Evolutionary conservation across 2,113 vertebrate genomes (phyloP), one percentile per base, ranked within the genome.

Genomic region (Entelurus aequoreus): DNA sequence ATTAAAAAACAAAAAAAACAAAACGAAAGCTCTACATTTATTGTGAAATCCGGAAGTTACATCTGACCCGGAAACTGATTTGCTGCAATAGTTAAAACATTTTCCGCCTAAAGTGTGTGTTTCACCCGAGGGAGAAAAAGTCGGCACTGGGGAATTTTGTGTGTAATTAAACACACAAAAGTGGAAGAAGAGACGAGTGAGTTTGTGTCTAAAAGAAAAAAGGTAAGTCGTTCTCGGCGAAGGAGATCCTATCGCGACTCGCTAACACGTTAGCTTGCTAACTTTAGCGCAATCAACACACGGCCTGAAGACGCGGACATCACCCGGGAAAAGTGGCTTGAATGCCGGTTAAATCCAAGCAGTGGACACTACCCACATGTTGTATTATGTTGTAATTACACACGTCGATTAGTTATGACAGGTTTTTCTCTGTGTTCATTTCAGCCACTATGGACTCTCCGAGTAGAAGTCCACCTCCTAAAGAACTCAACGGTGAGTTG

Each of bases 391-490:
- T 46, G 42, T 46, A 46, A 46, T 42, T 42, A 42, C 12, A 46
- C 40, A 42, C 10, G 13, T 15, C 14, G 4, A 38, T 21, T 44
- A 7, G 2, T 44, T 5, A 44, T 16, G 8, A 16, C 36, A 11
- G 9, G 2, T 6, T 55, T 15, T 19, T 73, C 0, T 47, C 1
- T 74, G 9, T 60, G 42, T 47, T 68, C 42, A 13, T 50, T 47
- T 48, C 12, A 84, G 80, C 28, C 44, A 87, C 28, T 3, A 28
- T 87, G 86, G 76, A 75, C 48, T 81, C 80, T 76, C 62, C 78
- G 53, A 72, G 4, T 58, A 66, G 21, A 71, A 74, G 54, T 75
- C 42, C 73, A 60, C 58, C 10, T 11, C 65, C 62, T 1, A 71
- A 36, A 63, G 58, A 80, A 36, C 14, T 51, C 5, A 75, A 60